phyloP scores from a whole-genome alignment of 2,797 vertebrate species.

The Acanthiza pusilla region DNA sequence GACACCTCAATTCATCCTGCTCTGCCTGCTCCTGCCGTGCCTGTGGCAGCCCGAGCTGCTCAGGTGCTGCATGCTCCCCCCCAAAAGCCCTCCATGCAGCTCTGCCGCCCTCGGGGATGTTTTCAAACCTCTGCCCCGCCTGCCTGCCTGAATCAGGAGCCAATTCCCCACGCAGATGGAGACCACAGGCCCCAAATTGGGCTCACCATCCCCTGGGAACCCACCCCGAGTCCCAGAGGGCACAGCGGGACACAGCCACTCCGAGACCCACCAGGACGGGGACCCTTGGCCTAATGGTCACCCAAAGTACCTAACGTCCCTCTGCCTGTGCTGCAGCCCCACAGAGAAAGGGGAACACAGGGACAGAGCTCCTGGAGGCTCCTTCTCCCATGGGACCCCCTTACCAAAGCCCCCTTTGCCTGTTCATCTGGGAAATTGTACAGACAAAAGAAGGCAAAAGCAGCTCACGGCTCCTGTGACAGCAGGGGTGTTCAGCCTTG shows the following conservation, averaged over 20 bases:
- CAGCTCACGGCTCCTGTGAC: neutral
- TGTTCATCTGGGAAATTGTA: neutral
- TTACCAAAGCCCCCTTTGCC: neutral
- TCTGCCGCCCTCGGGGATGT: neutral
- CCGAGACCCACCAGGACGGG: neutral
- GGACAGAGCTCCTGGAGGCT: neutral
- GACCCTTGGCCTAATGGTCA: neutral
- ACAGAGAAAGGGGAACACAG: accelerated
- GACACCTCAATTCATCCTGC: neutral
- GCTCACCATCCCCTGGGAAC: neutral
- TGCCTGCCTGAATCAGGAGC: neutral
- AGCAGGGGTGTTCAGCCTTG: neutral
- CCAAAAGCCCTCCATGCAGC: neutral
- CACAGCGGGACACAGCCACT: neutral
- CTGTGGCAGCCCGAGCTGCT: neutral
- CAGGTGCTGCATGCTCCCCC: accelerated
- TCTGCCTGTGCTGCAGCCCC: neutral
- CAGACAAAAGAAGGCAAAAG: neutral
- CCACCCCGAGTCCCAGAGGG: neutral
- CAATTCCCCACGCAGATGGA: neutral
- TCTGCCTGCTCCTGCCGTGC: neutral
- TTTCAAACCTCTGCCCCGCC: neutral
- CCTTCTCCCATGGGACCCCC: neutral
- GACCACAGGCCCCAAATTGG: accelerated
- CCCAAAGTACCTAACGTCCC: accelerated